phyloP scores from a whole-genome alignment of 2,888 invertebrate species.

The Anaspis maculata region DNA sequence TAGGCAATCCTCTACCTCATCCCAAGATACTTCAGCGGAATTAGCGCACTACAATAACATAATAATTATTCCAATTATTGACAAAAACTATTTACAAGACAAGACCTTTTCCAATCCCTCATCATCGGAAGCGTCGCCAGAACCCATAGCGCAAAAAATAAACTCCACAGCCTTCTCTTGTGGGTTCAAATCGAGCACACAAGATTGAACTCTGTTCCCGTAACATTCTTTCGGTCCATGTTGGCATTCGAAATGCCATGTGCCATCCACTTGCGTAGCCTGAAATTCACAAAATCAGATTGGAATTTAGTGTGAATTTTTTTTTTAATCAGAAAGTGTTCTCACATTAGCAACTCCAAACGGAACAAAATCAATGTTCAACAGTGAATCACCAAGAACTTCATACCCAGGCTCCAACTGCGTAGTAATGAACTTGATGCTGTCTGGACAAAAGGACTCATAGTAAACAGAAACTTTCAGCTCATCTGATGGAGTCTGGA shows the following conservation, averaged over 20 bases:
- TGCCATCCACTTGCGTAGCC: background rate
- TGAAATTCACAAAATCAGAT: background rate
- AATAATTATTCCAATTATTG: too few species aligned
- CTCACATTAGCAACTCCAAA: conserved; percentile 26
- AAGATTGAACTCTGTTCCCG: conserved; percentile 56
- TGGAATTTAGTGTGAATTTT: background rate
- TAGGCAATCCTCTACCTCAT: background rate
- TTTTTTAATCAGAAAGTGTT: background rate
- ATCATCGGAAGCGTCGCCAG: background rate
- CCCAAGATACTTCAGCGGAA: background rate
- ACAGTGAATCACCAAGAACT: conserved; percentile 16
- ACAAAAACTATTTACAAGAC: too few species aligned
- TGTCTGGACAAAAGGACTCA: conserved; percentile 47
- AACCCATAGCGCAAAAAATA: background rate
- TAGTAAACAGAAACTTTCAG: conserved; percentile 44
- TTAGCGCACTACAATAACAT: background rate
- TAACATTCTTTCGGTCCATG: conserved; percentile 55
- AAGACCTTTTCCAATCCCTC: too few species aligned
- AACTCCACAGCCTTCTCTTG: background rate
- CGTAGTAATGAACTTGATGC: conserved; percentile 41
- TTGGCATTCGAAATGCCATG: conserved; percentile 44
- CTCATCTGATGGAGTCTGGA: too few species aligned
- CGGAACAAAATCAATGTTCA: conserved; percentile 23
- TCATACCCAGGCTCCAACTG: conserved; percentile 42
- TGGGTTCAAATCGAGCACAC: conserved; percentile 39